Base-by-base conservation (phyloP, 1,140 invertebrate species). In the Globodera ellingtonae region DNA sequence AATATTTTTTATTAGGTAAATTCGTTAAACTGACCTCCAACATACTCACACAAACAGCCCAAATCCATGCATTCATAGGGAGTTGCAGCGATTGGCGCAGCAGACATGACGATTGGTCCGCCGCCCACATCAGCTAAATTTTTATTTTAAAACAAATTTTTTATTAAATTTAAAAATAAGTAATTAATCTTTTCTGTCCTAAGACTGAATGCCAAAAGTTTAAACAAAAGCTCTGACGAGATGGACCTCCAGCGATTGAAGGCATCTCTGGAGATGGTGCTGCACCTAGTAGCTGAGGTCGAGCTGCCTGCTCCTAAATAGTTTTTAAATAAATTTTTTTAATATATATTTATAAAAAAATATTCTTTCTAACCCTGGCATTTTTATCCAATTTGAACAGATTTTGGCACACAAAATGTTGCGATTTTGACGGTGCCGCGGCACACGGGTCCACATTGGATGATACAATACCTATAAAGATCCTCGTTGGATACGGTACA, bases 41-140 rank as follows among this genome's bases (percentile, higher is more conserved):
- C 82, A 52, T 78, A 84, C 4, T 21, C 15, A 62, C 76, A 85
- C 10, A 84, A 69, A 66, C 75, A 84, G 72, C 85, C 85, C 44
- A 85, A 75, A 47, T 87, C 85, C 82, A 86, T 87, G 75, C 84
- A 85, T 74, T 85, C 85, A 50, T 82, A 84, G 6, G 85, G 82
- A 0, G 83, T 85, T 8, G 82, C 44, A 18, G 85, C 82, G 18
- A 86, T 75, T n/a, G 85, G 67, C 2, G 85, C 79, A 35, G 35
- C 35, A 35, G 35, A 2, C 1, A 35, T 35, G 35, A 35, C 1
- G 35, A 35, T 35, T 3, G 35, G 35, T 35, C 3, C 35, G 35
- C 35, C 35, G 35, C 35, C 35, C 35, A 35, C 35, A 35, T 35
- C 35, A 3, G 35, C 35, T 35, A 2, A 35, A 35, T 35, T 35